A percentile compares a stretch with the other conserved stretches of the same genome.
Evolutionary conservation across 2,113 vertebrate genomes (phyloP).

Genomic region (Callorhinus ursinus): DNA sequence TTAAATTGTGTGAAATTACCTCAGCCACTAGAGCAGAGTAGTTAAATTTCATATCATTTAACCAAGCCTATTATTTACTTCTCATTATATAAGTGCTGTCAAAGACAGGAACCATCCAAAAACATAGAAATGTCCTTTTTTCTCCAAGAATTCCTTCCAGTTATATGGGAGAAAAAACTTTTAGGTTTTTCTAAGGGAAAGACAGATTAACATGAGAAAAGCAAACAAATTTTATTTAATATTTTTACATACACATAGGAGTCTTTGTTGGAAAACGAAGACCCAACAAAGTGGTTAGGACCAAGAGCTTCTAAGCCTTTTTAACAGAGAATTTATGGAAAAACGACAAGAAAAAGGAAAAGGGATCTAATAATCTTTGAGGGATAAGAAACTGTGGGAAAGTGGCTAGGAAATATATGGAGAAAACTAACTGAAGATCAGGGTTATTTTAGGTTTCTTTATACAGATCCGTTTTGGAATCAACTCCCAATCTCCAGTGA

Average conservation of each 20-base stretch:
- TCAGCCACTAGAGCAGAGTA: neutral
- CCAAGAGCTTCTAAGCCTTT: neutral
- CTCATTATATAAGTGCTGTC: neutral
- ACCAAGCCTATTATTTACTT: slow-evolving; percentile 27
- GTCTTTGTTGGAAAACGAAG: neutral
- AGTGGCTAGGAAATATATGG: neutral
- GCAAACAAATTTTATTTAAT: neutral
- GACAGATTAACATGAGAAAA: neutral
- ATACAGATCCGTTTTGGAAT: neutral
- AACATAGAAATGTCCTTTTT: neutral
- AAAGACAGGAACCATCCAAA: neutral
- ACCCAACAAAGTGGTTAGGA: neutral
- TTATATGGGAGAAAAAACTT: neutral
- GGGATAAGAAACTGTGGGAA: neutral
- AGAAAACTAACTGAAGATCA: neutral
- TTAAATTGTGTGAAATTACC: slow-evolving; percentile 20
- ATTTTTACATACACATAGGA: neutral
- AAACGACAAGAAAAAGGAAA: neutral
- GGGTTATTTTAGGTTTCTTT: neutral
- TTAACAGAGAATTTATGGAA: neutral
- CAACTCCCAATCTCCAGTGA: neutral
- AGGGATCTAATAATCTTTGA: neutral
- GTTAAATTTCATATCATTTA: neutral
- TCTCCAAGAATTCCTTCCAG: neutral
- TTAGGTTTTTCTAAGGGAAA: neutral